These are phyloP conservation scores for Empis stercorea DNA, from an alignment of 2,888 invertebrate genomes.

Conservation along the genomic window DNA sequence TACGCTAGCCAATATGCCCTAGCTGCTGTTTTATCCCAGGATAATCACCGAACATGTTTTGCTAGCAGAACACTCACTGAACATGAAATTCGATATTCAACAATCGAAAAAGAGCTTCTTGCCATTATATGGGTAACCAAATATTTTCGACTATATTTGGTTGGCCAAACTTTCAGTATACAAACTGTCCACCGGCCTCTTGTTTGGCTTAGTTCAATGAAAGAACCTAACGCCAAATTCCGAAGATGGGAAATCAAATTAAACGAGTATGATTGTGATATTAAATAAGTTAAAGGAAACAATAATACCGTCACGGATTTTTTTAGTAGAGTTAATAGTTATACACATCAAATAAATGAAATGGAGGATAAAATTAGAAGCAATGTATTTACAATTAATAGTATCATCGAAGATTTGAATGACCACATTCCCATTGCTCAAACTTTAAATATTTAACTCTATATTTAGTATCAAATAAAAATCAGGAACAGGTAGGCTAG, in stretches of 20 bases:
- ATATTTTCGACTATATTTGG: conserved; percentile 24
- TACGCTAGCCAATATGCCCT: no score
- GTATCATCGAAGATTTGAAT: background rate
- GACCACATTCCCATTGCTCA: conserved; percentile 1
- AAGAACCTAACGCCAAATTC: conserved; percentile 25
- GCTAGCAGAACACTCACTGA: conserved; percentile 12
- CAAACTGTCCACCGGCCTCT: conserved; percentile 29
- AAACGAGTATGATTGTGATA: conserved; percentile 14
- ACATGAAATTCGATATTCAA: conserved; percentile 16
- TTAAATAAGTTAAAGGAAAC: conserved; percentile 4
- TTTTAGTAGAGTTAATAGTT: conserved; percentile 16
- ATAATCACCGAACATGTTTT: no score
- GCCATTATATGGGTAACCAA: conserved; percentile 21
- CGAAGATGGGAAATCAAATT: conserved; percentile 27
- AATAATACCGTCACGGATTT: conserved; percentile 6
- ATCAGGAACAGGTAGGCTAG: no score
- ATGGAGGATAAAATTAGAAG: background rate
- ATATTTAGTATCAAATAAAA: background rate
- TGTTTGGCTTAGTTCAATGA: conserved; percentile 22
- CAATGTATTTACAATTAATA: background rate
- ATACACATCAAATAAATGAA: background rate
- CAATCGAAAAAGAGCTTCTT: conserved; percentile 24
- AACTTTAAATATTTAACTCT: background rate
- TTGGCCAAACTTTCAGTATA: conserved; percentile 23
- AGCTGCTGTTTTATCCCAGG: no score